Percentiles rank a stretch among this genome's conserved stretches.
Conservation (phyloP, 2,797 vertebrate genomes). For the Clarias fuscus region DNA sequence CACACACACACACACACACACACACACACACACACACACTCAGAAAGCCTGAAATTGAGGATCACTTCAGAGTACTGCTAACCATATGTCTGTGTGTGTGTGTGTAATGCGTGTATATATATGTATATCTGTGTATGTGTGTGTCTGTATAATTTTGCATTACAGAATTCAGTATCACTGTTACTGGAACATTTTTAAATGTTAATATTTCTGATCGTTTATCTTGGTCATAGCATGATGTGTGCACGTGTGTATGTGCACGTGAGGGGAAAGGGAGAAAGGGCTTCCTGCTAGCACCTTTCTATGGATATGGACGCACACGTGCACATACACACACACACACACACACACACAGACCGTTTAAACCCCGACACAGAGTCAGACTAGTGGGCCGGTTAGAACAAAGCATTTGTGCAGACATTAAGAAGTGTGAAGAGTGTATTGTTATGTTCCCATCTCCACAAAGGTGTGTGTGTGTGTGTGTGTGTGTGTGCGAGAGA, state of each 20-base stretch:
- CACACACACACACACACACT: not conserved
- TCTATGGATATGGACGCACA: constrained; percentile 36
- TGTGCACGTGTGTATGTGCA: not conserved
- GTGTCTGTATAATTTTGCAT: not conserved
- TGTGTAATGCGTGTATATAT: too few species aligned
- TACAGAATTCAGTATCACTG: not conserved
- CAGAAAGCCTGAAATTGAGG: not conserved
- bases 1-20: not conserved
- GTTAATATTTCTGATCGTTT: not conserved
- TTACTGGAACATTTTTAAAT: not conserved
- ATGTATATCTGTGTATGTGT: not conserved
- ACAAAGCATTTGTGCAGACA: not conserved
- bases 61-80: not conserved
- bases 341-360: not conserved
- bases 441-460: constrained; percentile 9
- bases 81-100: not conserved
- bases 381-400: not conserved
- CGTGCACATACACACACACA: not conserved
- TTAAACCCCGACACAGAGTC: not conserved
- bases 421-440: constrained; percentile 14
- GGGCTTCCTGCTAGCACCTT: constrained; percentile 26
- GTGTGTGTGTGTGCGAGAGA: constrained; percentile 2
- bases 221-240: not conserved
- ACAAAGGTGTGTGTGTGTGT: constrained; percentile 19
- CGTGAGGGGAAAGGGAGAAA: not conserved